Base-by-base conservation (phyloP, 2,113 vertebrate genomes). In the Climacteris rufus region DNA sequence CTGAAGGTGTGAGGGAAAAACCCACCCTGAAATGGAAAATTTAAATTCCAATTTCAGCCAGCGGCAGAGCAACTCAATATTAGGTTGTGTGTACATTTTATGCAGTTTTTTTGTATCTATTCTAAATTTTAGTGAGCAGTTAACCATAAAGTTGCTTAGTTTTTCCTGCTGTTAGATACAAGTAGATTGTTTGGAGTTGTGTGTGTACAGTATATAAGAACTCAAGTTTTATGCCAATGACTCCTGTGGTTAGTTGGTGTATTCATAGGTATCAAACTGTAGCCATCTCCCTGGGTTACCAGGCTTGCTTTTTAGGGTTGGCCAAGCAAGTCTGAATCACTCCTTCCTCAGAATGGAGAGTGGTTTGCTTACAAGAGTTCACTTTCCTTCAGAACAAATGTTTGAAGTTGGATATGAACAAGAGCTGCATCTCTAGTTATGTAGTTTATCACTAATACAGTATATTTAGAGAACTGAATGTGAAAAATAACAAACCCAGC, bases 81-180 rank as follows among this genome's bases (percentile, higher is more conserved):
- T 96, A 96, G 87, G 90, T 97, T 87, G 87, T 96, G 90, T 97
- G 90, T 97, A 97, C 79, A 94, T 96, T 95, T 97, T 96, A 93
- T 66, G 87, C 97, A 96, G 89, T 97, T 96, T 87, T 87, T 96
- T 54, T 95, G 68, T 97, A 97, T 96, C 98, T 97, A 94, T 83
- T 94, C 89, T 96, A 87, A 97, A 81, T 92, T 97, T 96, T 96
- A 97, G 97, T 96, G 94, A 96, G 84, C 94, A 95, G 88, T 97
- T 97, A 95, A 97, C 87, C 95, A 92, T 97, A 74, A 92, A 81
- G 84, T 94, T 96, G 93, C 96, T 96, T 98, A 94, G 86, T 97
- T 97, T 97, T 97, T 96, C 74, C 95, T 97, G 96, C 96, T 96
- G 74, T 97, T 98, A 97, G 97, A 92, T 97, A 88, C 93, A 79